Evolutionary conservation across 1,140 invertebrate genomes (phyloP).

Genomic region (Aphelenchoides besseyi): DNA sequence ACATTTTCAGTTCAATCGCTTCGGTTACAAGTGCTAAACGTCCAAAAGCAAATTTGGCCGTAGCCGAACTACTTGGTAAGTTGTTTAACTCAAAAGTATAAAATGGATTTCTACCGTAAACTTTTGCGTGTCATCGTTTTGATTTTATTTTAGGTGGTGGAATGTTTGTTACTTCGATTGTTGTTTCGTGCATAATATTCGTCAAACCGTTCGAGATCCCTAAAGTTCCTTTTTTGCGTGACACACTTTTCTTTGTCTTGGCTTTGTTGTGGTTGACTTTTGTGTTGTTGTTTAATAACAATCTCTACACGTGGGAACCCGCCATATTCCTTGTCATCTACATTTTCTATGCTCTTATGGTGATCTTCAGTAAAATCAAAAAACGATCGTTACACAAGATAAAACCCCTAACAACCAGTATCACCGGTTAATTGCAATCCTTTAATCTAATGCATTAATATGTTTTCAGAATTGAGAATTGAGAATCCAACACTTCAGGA

Average conservation of each 20-base stretch:
- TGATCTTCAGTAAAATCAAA: constrained; percentile 64
- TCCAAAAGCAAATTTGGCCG: constrained; percentile 67
- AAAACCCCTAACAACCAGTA: neutral
- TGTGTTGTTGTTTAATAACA: constrained; percentile 64
- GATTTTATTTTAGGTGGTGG: too few species aligned
- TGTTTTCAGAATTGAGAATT: constrained; percentile 4
- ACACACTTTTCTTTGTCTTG: constrained; percentile 70
- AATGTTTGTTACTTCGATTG: constrained; percentile 71
- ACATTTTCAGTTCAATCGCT: constrained; percentile 72
- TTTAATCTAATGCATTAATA: neutral
- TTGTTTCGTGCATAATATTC: constrained; percentile 69
- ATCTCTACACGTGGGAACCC: constrained; percentile 65
- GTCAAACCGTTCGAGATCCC: constrained; percentile 68
- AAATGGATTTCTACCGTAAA: too few species aligned
- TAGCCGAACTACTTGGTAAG: constrained; percentile 69
- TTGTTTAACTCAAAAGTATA: too few species aligned
- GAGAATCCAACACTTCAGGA: neutral
- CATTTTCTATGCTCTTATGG: constrained; percentile 68
- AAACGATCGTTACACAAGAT: neutral
- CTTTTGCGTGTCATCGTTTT: too few species aligned
- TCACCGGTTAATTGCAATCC: neutral
- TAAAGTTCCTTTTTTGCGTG: constrained; percentile 69
- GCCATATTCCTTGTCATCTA: constrained; percentile 69
- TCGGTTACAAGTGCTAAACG: constrained; percentile 65
- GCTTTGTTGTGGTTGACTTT: constrained; percentile 67